Conservation (phyloP, 2,113 vertebrate genomes). For the Cheirogaleus medius region DNA sequence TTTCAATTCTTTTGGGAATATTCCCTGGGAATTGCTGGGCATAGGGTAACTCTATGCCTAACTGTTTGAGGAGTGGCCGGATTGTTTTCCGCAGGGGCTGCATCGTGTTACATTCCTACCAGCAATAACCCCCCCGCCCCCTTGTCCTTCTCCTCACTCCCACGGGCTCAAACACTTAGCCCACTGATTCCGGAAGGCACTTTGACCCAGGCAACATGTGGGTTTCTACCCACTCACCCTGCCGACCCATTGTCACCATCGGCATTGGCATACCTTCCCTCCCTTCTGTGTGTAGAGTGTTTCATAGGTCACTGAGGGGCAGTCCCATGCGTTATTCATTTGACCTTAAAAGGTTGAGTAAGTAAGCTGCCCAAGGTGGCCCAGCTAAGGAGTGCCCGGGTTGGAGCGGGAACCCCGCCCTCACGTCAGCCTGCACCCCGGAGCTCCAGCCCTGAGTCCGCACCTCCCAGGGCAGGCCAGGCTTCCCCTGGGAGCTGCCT, state of each 20-base stretch:
- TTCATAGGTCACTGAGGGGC: background rate
- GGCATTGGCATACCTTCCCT: background rate
- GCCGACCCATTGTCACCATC: accelerated
- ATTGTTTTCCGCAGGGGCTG: background rate
- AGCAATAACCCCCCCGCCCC: accelerated
- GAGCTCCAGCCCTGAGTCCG: no score
- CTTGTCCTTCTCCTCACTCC: accelerated
- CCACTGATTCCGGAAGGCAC: background rate
- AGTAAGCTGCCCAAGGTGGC: background rate
- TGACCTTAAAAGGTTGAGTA: background rate
- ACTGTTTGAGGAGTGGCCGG: background rate
- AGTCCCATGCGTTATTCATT: background rate
- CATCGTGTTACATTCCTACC: accelerated
- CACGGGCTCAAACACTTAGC: accelerated
- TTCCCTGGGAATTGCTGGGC: background rate
- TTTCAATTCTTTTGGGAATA: background rate
- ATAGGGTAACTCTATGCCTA: accelerated
- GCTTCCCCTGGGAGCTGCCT: background rate
- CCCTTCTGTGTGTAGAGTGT: accelerated
- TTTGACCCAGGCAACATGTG: background rate
- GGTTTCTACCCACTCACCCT: accelerated
- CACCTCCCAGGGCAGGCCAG: accelerated
- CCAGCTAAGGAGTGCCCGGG: background rate
- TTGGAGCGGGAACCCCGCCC: background rate
- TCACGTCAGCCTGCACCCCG: accelerated